Evolutionary conservation across 1,140 invertebrate genomes (phyloP), one percentile per base, ranked within the genome.

Genomic region (Drosophila pachea): DNA sequence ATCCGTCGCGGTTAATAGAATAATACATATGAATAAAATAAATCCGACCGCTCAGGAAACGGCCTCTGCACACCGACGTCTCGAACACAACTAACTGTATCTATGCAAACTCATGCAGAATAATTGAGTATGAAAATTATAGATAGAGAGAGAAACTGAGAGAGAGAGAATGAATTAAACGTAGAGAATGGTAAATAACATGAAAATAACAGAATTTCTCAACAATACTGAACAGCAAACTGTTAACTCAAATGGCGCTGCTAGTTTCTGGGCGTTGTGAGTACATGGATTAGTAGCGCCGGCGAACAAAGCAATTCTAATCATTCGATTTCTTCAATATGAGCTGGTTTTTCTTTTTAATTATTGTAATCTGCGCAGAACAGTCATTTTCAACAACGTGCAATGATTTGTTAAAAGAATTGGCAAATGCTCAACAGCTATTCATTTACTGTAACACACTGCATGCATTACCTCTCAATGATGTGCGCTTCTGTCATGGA

Each of bases 391-490:
- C 35, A 0, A 55, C n/a, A 0, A 7, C 0, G 3, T 83, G 79
- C 12, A 5, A 49, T 0, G 0, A 0, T 0, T 2, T 79, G 29
- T n/a, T 83, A 3, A 1, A 0, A 6, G 60, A 78, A n/a, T 31
- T 88, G 49, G 87, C 67, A 0, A 6, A 74, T 8, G 29, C n/a
- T 0, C 87, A 88, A 22, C 68, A 42, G 5, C 4, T n/a, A 2
- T 88, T 84, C 14, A 60, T 88, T n/a, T 55, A 54, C 8, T 88
- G 87, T 49, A 70, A 72, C 54, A 87, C 83, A 6, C 31, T 8
- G 2, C 71, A 87, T 11, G 74, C 87, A 0, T 72, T 88, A 12
- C 86, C 87, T 0, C 77, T 75, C 2, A 60, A 42, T 0, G 40
- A 60, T 2, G 11, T 29, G 0, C 47, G 62, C 0, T 45, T 88